These are phyloP conservation scores for Tigriopus japonicus DNA, from an alignment of 1,140 invertebrate genomes.

Conservation along the genomic window DNA sequence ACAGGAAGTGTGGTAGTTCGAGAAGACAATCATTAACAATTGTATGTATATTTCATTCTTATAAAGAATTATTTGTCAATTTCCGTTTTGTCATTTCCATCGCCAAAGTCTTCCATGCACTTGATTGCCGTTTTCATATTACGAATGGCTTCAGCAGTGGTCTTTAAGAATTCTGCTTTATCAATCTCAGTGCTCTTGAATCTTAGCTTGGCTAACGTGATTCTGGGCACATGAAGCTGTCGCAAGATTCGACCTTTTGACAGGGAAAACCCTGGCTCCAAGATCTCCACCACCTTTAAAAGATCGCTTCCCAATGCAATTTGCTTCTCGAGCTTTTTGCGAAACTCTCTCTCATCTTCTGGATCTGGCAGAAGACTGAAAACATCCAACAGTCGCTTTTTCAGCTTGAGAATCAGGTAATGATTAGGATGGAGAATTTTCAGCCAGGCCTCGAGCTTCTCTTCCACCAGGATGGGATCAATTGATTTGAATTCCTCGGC, in stretches of 20 bases:
- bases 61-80: background rate
- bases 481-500: background rate
- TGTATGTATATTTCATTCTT: background rate
- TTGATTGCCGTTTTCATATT: slow-evolving; percentile 5
- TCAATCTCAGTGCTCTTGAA: background rate
- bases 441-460: background rate
- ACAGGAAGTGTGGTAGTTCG: too few species aligned
- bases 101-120: background rate
- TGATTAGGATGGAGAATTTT: background rate
- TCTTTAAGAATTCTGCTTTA: background rate
- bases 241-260: background rate
- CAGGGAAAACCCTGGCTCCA: background rate
- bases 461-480: background rate
- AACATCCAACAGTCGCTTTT: background rate
- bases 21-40: too few species aligned
- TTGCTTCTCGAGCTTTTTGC: slow-evolving; percentile 2
- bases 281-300: background rate
- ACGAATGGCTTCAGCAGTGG: background rate
- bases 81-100: background rate
- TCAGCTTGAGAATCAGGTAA: slow-evolving; percentile 2
- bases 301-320: background rate
- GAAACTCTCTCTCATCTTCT: background rate
- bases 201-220: background rate
- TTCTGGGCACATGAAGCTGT: slow-evolving; percentile 1
- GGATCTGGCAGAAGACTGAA: background rate